phyloP scores from a whole-genome alignment of 2,888 invertebrate genomes.

The Mesorhabditis belari region DNA sequence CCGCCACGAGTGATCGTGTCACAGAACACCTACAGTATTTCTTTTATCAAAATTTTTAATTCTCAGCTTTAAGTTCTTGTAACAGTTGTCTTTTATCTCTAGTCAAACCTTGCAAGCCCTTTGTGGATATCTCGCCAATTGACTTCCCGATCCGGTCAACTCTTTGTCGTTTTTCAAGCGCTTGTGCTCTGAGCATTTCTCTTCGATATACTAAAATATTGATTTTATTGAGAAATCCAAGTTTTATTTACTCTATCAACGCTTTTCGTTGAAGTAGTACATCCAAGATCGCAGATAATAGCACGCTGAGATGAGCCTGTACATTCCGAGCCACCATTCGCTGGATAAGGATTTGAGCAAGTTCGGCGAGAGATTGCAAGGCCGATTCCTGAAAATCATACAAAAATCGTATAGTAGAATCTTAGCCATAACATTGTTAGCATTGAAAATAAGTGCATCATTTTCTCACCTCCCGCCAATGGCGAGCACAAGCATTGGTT shows the following conservation, averaged over 20 bases:
- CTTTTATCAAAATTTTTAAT: background rate
- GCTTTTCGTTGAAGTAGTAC: slow-evolving; percentile 22
- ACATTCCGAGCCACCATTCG: slow-evolving; percentile 50
- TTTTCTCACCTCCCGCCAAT: slow-evolving; percentile 27
- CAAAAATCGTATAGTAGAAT: background rate
- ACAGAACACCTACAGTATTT: slow-evolving; percentile 47
- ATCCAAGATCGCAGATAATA: slow-evolving; percentile 41
- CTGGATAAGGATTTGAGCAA: slow-evolving; percentile 48
- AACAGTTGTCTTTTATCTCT: background rate
- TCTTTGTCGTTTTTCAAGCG: slow-evolving; percentile 45
- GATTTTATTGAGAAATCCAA: background rate
- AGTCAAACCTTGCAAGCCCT: slow-evolving; percentile 50
- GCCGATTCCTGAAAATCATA: background rate
- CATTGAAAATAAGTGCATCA: slow-evolving; percentile 7
- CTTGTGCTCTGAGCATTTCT: slow-evolving; percentile 47
- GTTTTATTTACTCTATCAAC: slow-evolving; percentile 43
- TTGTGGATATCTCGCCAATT: slow-evolving; percentile 47
- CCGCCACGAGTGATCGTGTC: slow-evolving; percentile 44
- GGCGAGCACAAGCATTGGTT: slow-evolving; percentile 42
- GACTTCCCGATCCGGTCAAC: slow-evolving; percentile 49
- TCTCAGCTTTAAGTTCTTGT: background rate
- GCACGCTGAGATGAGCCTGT: slow-evolving; percentile 38
- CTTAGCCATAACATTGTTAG: slow-evolving; percentile 9
- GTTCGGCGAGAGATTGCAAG: slow-evolving; percentile 15
- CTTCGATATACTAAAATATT: slow-evolving; percentile 40